Base-by-base conservation (phyloP, 2,888 invertebrate species). In the Tuberolachnus salignus region DNA sequence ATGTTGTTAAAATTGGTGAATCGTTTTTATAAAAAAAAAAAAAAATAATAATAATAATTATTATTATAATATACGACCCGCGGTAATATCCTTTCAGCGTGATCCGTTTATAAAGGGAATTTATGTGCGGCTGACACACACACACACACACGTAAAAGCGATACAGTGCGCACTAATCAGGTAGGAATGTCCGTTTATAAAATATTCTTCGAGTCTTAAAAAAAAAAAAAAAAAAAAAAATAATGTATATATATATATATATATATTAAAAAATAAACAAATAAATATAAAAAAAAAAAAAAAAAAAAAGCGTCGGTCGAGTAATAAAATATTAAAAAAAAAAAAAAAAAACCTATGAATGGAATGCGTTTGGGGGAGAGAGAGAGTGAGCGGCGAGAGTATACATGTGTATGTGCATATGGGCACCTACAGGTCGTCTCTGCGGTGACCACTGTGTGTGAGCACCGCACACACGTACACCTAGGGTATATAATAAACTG, bases 161-260 rank as follows among this genome's bases (percentile, higher is more conserved):
- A 14, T 6, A 13, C 13, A n/a, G 49, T 49, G n/a, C 23, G 49
- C n/a, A 67, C 26, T 67, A 67, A 69, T 69, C 69, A 53, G 53
- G 69, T 34, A 69, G 53, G 69, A 53, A 69, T 69, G 69, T 34
- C 26, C 53, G 69, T 69, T 53, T 53, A 34, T 34, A 69, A 69
- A 69, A 69, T 69, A 69, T 69, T 51, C 53, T 34, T 53, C 19
- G 19, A 14, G 69, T 13, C 26, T 53, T 4, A 10, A 3, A 13
- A 26, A 49, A 4, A n/a, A 67, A 34, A n/a, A 51, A 49, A 49
- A 49, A 49, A 49, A 23, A 23, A 16, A 14, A 23, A n/a, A n/a
- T n/a, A n/a, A 64, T 3, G 21, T 16, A 16, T 34, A 61, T 34
- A 61, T 46, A 61, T 34, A 34, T 34, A 34, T 34, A 34, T 34